Base-by-base conservation (phyloP, 2,888 invertebrate genomes). In the Venusia cambrica region DNA sequence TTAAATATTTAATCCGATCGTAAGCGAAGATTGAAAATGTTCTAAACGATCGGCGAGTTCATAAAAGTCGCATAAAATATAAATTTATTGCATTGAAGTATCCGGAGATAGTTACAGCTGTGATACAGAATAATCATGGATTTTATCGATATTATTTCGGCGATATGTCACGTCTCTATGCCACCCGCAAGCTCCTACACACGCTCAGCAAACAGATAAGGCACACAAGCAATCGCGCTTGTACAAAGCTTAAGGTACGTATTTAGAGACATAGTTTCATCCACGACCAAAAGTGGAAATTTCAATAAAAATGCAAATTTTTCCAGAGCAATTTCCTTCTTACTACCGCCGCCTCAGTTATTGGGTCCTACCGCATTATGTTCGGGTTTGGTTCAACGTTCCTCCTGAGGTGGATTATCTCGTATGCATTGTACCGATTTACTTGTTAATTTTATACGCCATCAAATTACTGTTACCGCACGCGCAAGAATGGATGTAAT, bases 251-350 rank as follows among this genome's bases (percentile, higher is more conserved):
- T 70, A 72, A 74, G 71, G 68, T 79, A 73, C 64, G 67, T 77
- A 76, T 73, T 77, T 75, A 77, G 67, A 76, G 67, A 74, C 70
- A 73, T 76, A 80, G 77, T 81, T 79, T 77, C 73, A 76, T 77
- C 72, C 72, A 62, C 68, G 71, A 63, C 69, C 73, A 73, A 71
- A 75, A 81, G 75, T 80, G 73, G 78, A 81, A 83, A 81, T 72
- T 84, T 80, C 83, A 80, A 85, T 85, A 85, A 84, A 87, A 78
- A 87, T 85, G 85, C 74, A 77, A 87, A 85, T 84, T 79, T 72
- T 71, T 66, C 62, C 63, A 59, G 40, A 68, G 72, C 78, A 79
- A 83, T 83, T 81, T 84, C 73, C 76, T 74, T 73, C 63, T 68
- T 67, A 68, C 67, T 70, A 67, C 72, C 65, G 67, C 59, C 51